Evolutionary conservation across 2,113 vertebrate species (phyloP), one percentile per base, ranked within the genome.

Genomic region (Psephotus haematonotus): DNA sequence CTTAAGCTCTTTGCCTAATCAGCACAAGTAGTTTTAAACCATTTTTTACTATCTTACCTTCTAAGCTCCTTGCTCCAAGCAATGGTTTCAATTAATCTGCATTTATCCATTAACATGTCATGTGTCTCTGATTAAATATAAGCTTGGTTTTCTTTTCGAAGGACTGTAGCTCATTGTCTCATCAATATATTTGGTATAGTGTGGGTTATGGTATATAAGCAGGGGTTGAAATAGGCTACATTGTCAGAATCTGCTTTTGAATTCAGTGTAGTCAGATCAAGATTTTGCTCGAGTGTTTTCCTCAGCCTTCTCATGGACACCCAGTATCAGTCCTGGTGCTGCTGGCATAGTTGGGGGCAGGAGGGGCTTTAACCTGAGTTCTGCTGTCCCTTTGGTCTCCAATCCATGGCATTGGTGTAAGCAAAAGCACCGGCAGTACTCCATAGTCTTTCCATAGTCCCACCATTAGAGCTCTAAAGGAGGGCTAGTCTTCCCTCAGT

Each of bases 41-140:
- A 9, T 92, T 86, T 80, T 29, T 29, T 65, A 10, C 59, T 37
- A 14, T 79, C 72, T 87, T 97, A 78, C 47, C 33, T 89, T 90
- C 43, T 82, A 86, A 94, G 63, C 24, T 49, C 79, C 78, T 90
- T 59, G 57, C 57, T 24, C 22, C 57, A 35, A 68, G 90, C 53
- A 47, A 59, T 97, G 62, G 60, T 97, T 98, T 97, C 67, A 82
- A 91, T 97, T 96, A 93, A 44, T 89, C 77, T 92, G 50, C 71
- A 92, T 49, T 86, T 83, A 97, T 31, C 86, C 35, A 25, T 81
- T 96, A 93, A 82, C 37, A 60, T 76, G 67, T 86, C 88, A 89
- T 87, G 46, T 94, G 62, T 92, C 80, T 90, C 78, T 53, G 50
- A 94, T 97, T 96, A 93, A 83, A 44, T 68, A 27, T 15, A 67